Base-by-base conservation (phyloP, 2,797 vertebrate species). In the Coilia nasus region DNA sequence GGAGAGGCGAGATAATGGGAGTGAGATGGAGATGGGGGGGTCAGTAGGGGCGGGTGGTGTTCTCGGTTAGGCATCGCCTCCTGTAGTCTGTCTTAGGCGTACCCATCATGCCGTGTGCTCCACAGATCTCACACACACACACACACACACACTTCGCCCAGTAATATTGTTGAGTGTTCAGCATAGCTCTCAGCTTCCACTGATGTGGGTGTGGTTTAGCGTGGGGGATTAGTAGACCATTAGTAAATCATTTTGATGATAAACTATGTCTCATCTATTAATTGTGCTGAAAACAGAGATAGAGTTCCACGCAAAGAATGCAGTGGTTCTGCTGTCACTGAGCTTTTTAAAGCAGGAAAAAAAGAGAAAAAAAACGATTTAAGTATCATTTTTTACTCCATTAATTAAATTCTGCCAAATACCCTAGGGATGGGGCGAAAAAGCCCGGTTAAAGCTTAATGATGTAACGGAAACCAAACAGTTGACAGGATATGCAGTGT, bases 391-490 rank as follows among this genome's bases (percentile, higher is more conserved):
- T 81, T 71, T 50, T 81, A 81, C 25, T 81, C 46, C 50, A 81
- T 47, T 47, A 47, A 81, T 47, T 47, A 25, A 56, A 47, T 47
- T 81, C 35, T 81, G 46, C 6, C 25, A 56, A 41, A 75, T 35
- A 75, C 67, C 67, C 67, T 41, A 3, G 67, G 67, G 67, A 75
- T 75, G 67, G 67, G 3, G 28, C 31, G 5, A 75, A 41, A 75
- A 88, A 90, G 90, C 92, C 91, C 91, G 89, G 90, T 90, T 85
- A 84, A 90, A 89, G 85, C 89, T 89, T 88, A 88, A 80, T 89
- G 89, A 92, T 93, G 91, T 92, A 89, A 92, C 88, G 86, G 83
- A 88, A 90, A 88, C 83, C 88, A 78, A 84, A 83, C 86, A 81
- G 83, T 83, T 83, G 87, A 67, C 83, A 81, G 82, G 47, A 62